Evolutionary conservation across 2,797 vertebrate genomes (phyloP), one percentile per base, ranked within the genome.

Genomic region (Botia kubotai): DNA sequence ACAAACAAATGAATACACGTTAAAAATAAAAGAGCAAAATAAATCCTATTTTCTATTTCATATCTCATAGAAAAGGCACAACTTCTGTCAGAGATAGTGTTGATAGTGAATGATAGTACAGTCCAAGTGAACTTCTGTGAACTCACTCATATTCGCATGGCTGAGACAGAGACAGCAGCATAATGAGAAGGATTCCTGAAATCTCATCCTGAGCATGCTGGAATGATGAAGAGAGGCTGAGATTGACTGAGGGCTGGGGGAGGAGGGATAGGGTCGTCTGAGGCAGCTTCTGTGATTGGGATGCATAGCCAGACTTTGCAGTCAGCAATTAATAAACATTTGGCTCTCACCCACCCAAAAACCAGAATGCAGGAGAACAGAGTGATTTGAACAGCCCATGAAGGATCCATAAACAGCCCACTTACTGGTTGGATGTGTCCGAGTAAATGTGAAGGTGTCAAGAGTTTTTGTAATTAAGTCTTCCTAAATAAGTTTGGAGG

Each of bases 401-500:
- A 79, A 63, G 16, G 13, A 67, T 65, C 29, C 58, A 70, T 73
- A 85, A 78, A 80, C 79, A 39, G 46, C 73, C 55, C 52, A 76
- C 50, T 80, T 46, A 36, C 58, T 67, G 66, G 12, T 62, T 50
- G 73, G 77, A 66, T 74, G 80, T 82, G 83, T 80, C 82, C 74
- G 82, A 86, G 84, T 87, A 84, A 81, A 87, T 89, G 85, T 65
- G 77, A 87, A 83, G 55, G 84, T 89, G 77, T 79, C 86, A 84
- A 86, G 84, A 88, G 82, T 94, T 93, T 90, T 90, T 95, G 91
- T 96, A 97, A 97, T 96, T 93, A 93, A 89, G 92, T 91, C 84
- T 83, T 92, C 91, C 62, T 74, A 77, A 85, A 84, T 80, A 62
- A 53, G 72, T 19, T 66, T 46, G 85, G 75, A 81, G 76, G 86